Conservation (phyloP, 92 coral and sea anemone genomes). For the Pocillopora meandrina region DNA sequence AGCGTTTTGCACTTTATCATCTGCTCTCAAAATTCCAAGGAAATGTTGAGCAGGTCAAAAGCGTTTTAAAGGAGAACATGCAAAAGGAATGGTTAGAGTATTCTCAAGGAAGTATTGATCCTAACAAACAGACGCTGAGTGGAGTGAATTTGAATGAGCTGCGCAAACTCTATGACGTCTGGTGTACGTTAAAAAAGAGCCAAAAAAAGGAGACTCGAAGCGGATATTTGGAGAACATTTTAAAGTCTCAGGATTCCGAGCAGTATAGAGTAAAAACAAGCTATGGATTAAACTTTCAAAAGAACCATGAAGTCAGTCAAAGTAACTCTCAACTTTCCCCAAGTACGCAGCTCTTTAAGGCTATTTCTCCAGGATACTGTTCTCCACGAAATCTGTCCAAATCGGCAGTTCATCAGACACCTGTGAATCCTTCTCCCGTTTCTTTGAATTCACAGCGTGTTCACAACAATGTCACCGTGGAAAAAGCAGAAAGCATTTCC, state of each 20-base stretch:
- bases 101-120: conserved; percentile 30
- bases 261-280: neutral
- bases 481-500: neutral
- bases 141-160: conserved; percentile 34
- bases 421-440: neutral
- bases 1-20: conserved; percentile 31
- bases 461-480: neutral
- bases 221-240: neutral
- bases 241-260: neutral
- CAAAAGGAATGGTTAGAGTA: conserved; percentile 39
- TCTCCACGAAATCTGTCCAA: neutral
- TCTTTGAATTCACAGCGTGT: neutral
- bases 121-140: neutral
- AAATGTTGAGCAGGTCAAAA: conserved; percentile 34
- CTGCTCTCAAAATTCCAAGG: conserved; percentile 37
- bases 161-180: conserved; percentile 32
- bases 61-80: conserved; percentile 15
- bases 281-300: neutral
- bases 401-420: neutral
- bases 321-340: neutral
- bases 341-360: neutral
- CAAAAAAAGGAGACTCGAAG: neutral
- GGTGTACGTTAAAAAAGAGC: conserved; percentile 17
- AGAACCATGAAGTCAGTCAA: neutral
- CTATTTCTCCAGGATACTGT: neutral